Evolutionary conservation across 1,140 invertebrate species (phyloP).

Genomic region (Polypedilum vanderplanki): DNA sequence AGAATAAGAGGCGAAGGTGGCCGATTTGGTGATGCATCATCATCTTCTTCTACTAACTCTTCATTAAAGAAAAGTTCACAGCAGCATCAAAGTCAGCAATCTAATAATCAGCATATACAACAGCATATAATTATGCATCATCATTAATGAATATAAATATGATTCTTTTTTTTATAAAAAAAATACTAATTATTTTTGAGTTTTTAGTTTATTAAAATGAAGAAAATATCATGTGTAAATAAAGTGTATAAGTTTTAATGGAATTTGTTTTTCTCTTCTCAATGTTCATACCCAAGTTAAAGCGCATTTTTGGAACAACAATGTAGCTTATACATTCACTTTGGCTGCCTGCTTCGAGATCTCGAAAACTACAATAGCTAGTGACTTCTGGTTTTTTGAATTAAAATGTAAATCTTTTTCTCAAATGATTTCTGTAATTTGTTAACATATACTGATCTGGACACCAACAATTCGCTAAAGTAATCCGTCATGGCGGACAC

Average conservation of each 20-base stretch:
- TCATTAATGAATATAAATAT: neutral
- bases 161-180: neutral
- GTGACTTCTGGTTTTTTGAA: too few relatives aligned
- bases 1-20: conserved; percentile 93
- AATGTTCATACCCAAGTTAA: too few relatives aligned
- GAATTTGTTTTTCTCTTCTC: too few relatives aligned
- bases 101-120: neutral
- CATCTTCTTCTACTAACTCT: neutral
- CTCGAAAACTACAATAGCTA: too few relatives aligned
- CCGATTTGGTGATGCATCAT: conserved; percentile 54
- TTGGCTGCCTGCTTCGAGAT: too few relatives aligned
- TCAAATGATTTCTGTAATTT: too few relatives aligned
- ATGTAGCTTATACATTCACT: too few relatives aligned
- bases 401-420: too few relatives aligned
- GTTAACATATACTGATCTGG: too few relatives aligned
- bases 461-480: too few relatives aligned
- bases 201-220: neutral
- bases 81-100: neutral
- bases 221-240: conserved; percentile 5
- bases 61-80: neutral
- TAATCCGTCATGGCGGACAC: too few relatives aligned
- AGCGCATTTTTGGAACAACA: too few relatives aligned
- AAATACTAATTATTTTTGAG: neutral
- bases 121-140: neutral
- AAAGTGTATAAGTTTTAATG: neutral